Conservation (phyloP, 2,113 vertebrate species). For the Ctenodactylus gundi region DNA sequence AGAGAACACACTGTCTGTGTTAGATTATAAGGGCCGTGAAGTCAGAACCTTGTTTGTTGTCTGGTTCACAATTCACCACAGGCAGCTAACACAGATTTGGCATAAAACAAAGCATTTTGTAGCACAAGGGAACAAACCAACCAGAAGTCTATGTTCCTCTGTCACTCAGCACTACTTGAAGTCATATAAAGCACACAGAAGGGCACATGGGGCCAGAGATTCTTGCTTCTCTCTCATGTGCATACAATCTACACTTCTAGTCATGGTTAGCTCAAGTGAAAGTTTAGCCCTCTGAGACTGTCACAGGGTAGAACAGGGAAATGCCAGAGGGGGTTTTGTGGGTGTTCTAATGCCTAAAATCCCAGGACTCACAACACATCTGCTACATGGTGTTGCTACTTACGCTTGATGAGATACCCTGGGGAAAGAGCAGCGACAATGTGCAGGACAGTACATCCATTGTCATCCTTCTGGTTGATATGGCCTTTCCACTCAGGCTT, state of each 20-base stretch:
- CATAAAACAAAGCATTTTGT: background rate
- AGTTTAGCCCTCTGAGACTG: background rate
- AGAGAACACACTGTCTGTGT: background rate
- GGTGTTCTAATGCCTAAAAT: background rate
- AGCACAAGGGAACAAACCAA: background rate
- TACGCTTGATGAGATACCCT: constrained; percentile 80
- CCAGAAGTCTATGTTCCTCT: background rate
- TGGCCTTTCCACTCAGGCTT: constrained; percentile 80
- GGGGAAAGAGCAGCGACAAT: constrained; percentile 77
- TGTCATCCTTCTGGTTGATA: constrained; percentile 84
- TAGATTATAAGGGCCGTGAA: background rate
- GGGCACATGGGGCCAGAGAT: background rate
- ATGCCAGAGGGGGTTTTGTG: rapidly evolving
- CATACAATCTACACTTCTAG: background rate
- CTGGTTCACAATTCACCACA: background rate
- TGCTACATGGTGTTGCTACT: constrained; percentile 22
- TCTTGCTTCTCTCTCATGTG: background rate
- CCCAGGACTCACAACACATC: background rate
- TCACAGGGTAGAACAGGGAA: background rate
- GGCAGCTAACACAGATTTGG: background rate
- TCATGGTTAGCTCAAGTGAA: background rate
- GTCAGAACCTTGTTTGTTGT: background rate
- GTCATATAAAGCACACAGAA: background rate
- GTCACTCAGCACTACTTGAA: background rate
- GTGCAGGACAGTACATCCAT: constrained; percentile 84